Conservation (phyloP, 1,140 invertebrate species). For the Melitaea cinxia region DNA sequence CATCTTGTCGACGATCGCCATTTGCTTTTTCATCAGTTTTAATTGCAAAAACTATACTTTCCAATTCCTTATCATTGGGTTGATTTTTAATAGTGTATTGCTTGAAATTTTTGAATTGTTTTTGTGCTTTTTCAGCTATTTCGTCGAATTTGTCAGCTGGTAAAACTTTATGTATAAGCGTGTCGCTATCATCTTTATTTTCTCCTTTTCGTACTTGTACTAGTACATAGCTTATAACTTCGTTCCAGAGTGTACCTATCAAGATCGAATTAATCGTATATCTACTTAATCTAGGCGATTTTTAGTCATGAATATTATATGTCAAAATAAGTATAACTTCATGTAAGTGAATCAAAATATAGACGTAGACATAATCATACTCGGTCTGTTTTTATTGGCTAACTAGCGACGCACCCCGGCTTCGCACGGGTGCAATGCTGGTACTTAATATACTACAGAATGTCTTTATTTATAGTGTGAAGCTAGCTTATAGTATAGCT, state of each 20-base stretch:
- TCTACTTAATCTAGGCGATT: too few species aligned
- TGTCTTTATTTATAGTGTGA: too few species aligned
- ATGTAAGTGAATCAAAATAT: too few species aligned
- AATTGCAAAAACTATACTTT: constrained; percentile 38
- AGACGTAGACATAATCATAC: too few species aligned
- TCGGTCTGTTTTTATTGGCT: too few species aligned
- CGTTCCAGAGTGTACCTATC: background rate
- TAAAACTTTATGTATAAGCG: constrained; percentile 48
- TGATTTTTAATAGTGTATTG: constrained; percentile 26
- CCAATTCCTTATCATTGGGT: constrained; percentile 26
- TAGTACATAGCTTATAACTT: constrained; percentile 34
- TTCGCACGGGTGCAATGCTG: too few species aligned
- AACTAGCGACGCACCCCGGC: too few species aligned
- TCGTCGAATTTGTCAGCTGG: constrained; percentile 28
- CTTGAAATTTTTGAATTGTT: constrained; percentile 32
- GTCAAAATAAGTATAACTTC: too few species aligned
- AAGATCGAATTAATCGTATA: too few species aligned
- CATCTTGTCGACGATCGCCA: constrained; percentile 8
- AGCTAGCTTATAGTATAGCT: too few species aligned
- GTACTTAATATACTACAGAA: too few species aligned
- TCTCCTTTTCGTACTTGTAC: constrained; percentile 48
- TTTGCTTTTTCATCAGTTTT: constrained; percentile 21
- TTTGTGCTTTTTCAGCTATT: constrained; percentile 36
- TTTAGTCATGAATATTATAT: too few species aligned
- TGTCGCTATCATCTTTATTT: constrained; percentile 48